Percentiles rank a stretch among this genome's conserved stretches.
Conservation (phyloP, 30 jellyfish, hydroid and myxozoan species). For the Haliclystus octoradiatus region DNA sequence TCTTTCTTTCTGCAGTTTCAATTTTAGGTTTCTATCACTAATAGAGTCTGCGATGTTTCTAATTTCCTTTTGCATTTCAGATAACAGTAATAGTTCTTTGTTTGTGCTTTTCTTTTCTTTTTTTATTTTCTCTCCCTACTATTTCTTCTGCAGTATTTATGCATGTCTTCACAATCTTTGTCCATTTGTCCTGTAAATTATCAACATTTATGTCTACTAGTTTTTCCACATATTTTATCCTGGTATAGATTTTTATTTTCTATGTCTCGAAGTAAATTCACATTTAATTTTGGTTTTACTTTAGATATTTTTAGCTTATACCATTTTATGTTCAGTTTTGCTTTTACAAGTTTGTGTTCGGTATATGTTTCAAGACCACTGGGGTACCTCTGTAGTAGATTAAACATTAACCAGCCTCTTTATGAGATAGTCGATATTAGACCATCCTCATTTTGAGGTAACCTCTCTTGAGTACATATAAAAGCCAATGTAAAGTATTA, state of each 20-base stretch:
- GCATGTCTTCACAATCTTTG: conserved; percentile 6
- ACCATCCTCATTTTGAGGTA: too few species aligned
- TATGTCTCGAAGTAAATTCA: conserved; percentile 1
- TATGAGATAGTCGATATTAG: too few species aligned
- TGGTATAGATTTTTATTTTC: conserved; percentile 6
- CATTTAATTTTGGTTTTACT: conserved; percentile 2
- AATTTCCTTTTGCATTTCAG: conserved; percentile 8
- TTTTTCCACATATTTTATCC: too few species aligned
- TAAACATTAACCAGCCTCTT: too few species aligned
- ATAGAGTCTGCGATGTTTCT: conserved; percentile 9
- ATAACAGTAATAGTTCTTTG: conserved; percentile 5
- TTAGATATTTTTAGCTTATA: background rate
- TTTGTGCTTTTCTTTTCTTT: conserved; percentile 18
- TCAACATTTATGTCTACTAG: too few species aligned
- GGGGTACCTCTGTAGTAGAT: conserved; percentile 27
- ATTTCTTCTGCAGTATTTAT: conserved; percentile 11
- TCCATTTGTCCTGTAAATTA: too few species aligned
- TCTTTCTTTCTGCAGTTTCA: conserved; percentile 2
- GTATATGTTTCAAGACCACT: conserved; percentile 28
- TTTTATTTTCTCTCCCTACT: conserved; percentile 18
- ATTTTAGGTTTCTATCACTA: background rate
- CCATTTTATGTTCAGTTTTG: conserved; percentile 7
- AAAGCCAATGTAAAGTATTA: too few species aligned
- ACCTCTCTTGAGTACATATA: too few species aligned
- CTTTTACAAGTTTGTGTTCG: conserved; percentile 23